Evolutionary conservation across 2,797 vertebrate species (phyloP).

Genomic region (Xiphophorus birchmanni): DNA sequence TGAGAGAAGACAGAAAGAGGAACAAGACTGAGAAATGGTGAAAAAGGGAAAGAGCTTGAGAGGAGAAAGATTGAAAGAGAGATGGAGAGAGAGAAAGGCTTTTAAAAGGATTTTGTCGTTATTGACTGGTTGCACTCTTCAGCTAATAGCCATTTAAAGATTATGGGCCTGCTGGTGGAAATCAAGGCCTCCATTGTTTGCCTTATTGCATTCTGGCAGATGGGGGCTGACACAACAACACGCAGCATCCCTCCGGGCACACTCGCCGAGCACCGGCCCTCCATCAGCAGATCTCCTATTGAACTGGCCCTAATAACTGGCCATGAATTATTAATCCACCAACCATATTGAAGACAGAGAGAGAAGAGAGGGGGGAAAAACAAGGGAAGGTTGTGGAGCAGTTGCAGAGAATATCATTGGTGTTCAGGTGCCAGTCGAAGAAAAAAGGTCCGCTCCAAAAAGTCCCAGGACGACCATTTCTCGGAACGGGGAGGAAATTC

Average conservation of each 20-base stretch:
- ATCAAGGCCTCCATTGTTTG: constrained; percentile 90
- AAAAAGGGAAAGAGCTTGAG: constrained; percentile 51
- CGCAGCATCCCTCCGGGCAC: constrained; percentile 85
- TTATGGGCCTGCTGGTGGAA: constrained; percentile 90
- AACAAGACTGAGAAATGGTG: constrained; percentile 43
- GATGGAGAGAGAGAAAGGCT: constrained; percentile 78
- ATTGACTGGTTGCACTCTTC: constrained; percentile 91
- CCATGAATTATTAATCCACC: constrained; percentile 88
- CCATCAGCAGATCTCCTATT: constrained; percentile 89
- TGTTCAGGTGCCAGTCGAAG: constrained; percentile 83
- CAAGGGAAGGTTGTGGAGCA: constrained; percentile 66
- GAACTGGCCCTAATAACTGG: constrained; percentile 88
- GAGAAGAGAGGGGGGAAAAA: constrained; percentile 65
- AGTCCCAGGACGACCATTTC: constrained; percentile 86
- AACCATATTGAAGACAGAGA: constrained; percentile 85
- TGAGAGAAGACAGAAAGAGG: constrained; percentile 53
- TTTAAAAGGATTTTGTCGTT: constrained; percentile 90
- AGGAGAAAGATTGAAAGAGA: constrained; percentile 58
- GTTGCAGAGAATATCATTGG: constrained; percentile 75
- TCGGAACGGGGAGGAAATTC: constrained; percentile 86
- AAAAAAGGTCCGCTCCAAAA: constrained; percentile 79
- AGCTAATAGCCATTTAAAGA: constrained; percentile 93
- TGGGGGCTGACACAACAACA: constrained; percentile 90
- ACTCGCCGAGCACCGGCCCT: constrained; percentile 79
- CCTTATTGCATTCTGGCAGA: constrained; percentile 90